Base-by-base conservation (phyloP, 2,113 vertebrate genomes). In the Prietella phreatophila region DNA sequence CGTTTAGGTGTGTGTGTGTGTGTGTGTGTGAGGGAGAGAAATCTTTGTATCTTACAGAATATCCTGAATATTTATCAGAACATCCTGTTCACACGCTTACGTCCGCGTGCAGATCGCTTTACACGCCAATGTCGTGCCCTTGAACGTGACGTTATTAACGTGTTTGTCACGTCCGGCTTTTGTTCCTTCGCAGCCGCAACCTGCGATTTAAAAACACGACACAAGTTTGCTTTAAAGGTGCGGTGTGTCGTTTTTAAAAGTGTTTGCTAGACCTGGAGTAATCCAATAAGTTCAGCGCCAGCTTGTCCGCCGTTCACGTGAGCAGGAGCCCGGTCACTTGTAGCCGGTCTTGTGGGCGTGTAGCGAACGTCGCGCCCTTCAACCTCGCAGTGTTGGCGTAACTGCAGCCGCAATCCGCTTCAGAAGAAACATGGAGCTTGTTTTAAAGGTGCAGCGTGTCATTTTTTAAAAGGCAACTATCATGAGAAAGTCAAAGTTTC, bases 121-220 rank as follows among this genome's bases (percentile, higher is more conserved):
- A 53, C 71, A 85, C 60, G 69, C 78, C 85, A 83, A 76, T 86
- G 87, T 71, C 82, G 88, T 87, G 88, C 61, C 88, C 83, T 86
- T 85, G 75, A 84, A 78, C 90, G 42, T 27, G 76, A 78, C 76
- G 13, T 69, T 86, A 86, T 83, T 71, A 67, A 60, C 63, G 78
- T 39, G 56, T 90, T 90, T 84, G 86, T 76, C 86, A 73, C 69
- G 80, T 39, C 20, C 3, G 53, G 82, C 85, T 88, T 76, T 84
- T 86, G 80, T 86, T 88, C 36, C 55, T 58, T 36, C 19, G n/a
- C 55, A 5, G 53, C 25, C 9, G 17, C 47, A 36, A 36, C 22
- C 8, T 15, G 53, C 53, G 0, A 20, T 81, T 56, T 58, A 36
- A 81, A 81, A 81, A 58, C 53, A 58, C 19, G n/a, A 58, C 79